Conservation (phyloP, 1,140 invertebrate genomes). For the Aricia agestis region DNA sequence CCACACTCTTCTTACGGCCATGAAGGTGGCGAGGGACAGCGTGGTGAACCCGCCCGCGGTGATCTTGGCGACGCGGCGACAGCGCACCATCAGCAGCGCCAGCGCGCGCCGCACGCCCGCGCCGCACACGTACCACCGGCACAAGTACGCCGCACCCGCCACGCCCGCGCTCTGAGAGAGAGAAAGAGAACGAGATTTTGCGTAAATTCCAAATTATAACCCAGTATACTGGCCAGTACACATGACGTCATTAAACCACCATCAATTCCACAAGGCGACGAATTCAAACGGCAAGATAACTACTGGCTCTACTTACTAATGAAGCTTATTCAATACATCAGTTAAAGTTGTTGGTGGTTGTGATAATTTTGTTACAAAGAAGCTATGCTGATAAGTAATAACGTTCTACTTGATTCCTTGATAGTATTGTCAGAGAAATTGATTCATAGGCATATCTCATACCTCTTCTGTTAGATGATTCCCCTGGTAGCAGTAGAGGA, state of each 20-base stretch:
- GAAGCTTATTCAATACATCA: too few species aligned
- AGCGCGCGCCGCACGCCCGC: conserved; percentile 54
- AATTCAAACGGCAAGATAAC: too few species aligned
- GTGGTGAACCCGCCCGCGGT: conserved; percentile 71
- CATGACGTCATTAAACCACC: too few species aligned
- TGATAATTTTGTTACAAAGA: too few species aligned
- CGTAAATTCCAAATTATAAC: too few species aligned
- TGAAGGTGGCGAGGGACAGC: conserved; percentile 64
- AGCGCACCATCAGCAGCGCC: conserved; percentile 65
- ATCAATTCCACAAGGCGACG: too few species aligned
- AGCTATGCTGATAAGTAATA: too few species aligned
- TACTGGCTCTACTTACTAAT: too few species aligned
- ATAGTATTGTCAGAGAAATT: neutral
- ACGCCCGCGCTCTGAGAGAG: conserved; percentile 52
- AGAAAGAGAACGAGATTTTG: neutral
- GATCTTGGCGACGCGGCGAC: conserved; percentile 58
- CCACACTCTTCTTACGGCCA: neutral
- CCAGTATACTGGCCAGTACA: too few species aligned
- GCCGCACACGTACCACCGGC: conserved; percentile 66
- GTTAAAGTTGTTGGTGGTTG: too few species aligned
- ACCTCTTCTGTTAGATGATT: conserved; percentile 73
- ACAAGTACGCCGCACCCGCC: conserved; percentile 55
- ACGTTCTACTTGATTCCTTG: too few species aligned
- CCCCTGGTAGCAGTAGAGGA: conserved; percentile 76
- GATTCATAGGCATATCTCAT: conserved; percentile 1